Conservation (phyloP, 2,888 invertebrate genomes). For the Tetheella fluctuosa region DNA sequence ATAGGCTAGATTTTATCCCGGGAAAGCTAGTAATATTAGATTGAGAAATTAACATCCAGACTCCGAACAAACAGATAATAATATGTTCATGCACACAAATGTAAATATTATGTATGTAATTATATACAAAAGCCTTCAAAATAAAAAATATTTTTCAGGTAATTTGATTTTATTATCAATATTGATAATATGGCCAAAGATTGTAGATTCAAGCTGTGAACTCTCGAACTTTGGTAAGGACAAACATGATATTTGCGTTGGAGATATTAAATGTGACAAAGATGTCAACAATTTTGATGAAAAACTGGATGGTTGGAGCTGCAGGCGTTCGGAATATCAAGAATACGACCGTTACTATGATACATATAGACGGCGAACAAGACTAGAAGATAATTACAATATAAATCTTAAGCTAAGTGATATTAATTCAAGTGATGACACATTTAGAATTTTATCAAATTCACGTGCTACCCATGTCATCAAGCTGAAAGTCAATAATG, state of each 20-base stretch:
- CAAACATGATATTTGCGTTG: neutral
- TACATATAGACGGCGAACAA: neutral
- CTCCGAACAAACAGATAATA: too few relatives aligned
- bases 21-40: too few relatives aligned
- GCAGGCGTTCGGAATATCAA: too few relatives aligned
- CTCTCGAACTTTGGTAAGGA: neutral
- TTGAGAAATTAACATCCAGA: too few relatives aligned
- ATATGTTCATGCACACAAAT: too few relatives aligned
- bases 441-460: neutral
- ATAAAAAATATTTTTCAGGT: neutral
- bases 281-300: neutral
- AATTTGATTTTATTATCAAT: neutral
- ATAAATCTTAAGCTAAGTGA: neutral
- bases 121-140: too few relatives aligned
- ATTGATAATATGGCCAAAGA: neutral
- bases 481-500: neutral
- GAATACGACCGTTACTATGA: neutral
- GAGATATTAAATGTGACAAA: neutral
- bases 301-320: too few relatives aligned
- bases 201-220: neutral
- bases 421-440: neutral
- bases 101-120: too few relatives aligned
- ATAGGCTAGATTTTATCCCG: too few relatives aligned
- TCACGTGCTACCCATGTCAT: neutral
- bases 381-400: neutral